Base-by-base conservation (phyloP, 1,140 invertebrate genomes). In the Caenorhabditis brenneri region DNA sequence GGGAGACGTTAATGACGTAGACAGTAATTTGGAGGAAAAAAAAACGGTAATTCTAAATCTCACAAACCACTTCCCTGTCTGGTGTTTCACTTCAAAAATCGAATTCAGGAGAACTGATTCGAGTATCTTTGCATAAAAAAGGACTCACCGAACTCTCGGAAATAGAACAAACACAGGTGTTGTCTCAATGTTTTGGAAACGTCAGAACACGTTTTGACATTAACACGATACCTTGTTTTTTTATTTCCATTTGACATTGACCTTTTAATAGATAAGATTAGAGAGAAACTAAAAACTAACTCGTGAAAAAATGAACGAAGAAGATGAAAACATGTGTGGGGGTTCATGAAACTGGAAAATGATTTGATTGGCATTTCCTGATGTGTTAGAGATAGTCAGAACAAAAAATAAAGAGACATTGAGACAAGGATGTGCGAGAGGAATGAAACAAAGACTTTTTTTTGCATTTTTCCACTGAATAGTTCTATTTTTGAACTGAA, bases 321-420 rank as follows among this genome's bases (percentile, higher is more conserved):
- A 46, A 42, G 22, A 46, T 24, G 36, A 24, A 74, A 74, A 65
- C n/a, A 6, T 10, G 24, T 27, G 19, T 39, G 65, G 65, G 29
- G 36, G 65, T 42, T 74, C 65, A 42, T 36, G 65, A 74, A 39
- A 42, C 65, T 74, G 22, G 36, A 42, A 65, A 65, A 74, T 74
- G 65, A 74, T 74, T 42, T 3, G 29, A 74, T 39, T 27, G 36
- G 65, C 65, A 74, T 74, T 74, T 74, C 36, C 65, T 74, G 65
- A 74, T 74, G 33, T 42, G 19, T 42, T 39, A n/a, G 36, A 27
- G 51, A 27, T 10, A 12, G 53, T 7, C 6, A 24, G 33, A 22
- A 24, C 10, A 2, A 42, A 24, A 31, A 42, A 9, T 36, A 42
- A 24, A 36, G 29, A 74, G 15, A 24, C 6, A 55, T 10, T 19